Evolutionary conservation across 2,888 invertebrate species (phyloP).

Genomic region (Choristoneura rosaceana): DNA sequence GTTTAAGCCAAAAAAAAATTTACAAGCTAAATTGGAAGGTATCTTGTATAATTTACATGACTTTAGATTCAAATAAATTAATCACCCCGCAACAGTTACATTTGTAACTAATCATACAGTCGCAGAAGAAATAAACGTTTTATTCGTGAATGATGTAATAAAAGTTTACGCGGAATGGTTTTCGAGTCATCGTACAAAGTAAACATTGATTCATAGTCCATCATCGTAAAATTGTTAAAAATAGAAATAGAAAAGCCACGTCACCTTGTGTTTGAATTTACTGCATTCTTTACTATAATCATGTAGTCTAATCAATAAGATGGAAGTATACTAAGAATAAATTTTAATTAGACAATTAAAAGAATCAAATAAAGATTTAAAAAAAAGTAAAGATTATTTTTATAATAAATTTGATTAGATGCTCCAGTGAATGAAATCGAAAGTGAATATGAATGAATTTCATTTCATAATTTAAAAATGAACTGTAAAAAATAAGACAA

Average conservation of each 20-base stretch:
- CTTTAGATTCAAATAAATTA: not conserved
- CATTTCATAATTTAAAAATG: too few species aligned
- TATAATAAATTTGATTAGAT: not conserved
- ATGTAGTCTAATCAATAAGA: not conserved
- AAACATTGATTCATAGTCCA: conserved; percentile 4
- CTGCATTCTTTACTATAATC: not conserved
- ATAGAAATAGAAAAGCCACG: not conserved
- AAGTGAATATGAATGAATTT: too few species aligned
- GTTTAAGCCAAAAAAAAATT: too few species aligned
- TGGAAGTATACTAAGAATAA: not conserved
- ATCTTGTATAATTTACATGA: too few species aligned
- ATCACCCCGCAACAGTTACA: not conserved
- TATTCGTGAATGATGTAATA: not conserved
- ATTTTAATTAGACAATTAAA: too few species aligned
- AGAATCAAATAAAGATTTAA: too few species aligned
- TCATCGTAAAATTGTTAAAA: not conserved
- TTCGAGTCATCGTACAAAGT: not conserved
- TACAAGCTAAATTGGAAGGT: too few species aligned
- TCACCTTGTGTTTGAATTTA: too few species aligned
- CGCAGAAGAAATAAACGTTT: not conserved
- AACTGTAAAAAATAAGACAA: not conserved
- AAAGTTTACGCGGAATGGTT: not conserved
- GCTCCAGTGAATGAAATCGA: not conserved
- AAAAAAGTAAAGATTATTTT: too few species aligned
- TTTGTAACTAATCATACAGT: not conserved